Base-by-base conservation (phyloP, 2,113 vertebrate species). In the Anolis carolinensis region DNA sequence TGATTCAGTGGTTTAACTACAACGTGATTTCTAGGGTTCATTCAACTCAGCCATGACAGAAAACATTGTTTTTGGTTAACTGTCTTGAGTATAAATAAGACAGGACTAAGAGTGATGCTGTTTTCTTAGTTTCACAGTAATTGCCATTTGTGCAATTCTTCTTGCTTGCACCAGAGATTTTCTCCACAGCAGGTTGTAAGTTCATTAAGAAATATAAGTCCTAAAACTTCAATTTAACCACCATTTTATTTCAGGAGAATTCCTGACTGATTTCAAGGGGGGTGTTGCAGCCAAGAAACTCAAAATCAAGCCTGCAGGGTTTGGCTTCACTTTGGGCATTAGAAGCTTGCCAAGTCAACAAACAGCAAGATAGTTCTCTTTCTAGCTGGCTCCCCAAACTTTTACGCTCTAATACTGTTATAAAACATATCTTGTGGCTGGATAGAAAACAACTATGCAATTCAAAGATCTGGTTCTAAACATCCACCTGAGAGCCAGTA, bases 201-300 rank as follows among this genome's bases (percentile, higher is more conserved):
- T 79, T 34, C 34, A 71, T 85, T 79, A 71, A 85, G 76, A 79
- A 85, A 85, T 50, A 71, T 21, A 85, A 25, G 52, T 32, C 48
- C 67, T 85, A 72, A 85, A 72, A 79, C 39, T 44, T 72, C 76
- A 79, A 85, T 75, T 52, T 83, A 83, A 65, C 63, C 75, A 32
- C 81, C 65, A 34, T 85, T 79, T 85, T 79, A 48, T 71, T 79
- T 71, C 32, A 72, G 76, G 8, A 52, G 39, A 71, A 75, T 48
- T 65, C 36, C 59, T 65, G 27, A 75, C 8, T 44, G 70, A 74
- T 74, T 74, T 83, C 32, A 83, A 55, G 65, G 13, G 65, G 10
- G 9, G 3, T 68, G 21, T 70, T 77, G 48, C 59, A 85, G 48
- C 50, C 75, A 36, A 52, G 65, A 48, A 76, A 50, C 36, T 32